Base-by-base conservation (phyloP, 2,888 invertebrate species). In the Macaria liturata region DNA sequence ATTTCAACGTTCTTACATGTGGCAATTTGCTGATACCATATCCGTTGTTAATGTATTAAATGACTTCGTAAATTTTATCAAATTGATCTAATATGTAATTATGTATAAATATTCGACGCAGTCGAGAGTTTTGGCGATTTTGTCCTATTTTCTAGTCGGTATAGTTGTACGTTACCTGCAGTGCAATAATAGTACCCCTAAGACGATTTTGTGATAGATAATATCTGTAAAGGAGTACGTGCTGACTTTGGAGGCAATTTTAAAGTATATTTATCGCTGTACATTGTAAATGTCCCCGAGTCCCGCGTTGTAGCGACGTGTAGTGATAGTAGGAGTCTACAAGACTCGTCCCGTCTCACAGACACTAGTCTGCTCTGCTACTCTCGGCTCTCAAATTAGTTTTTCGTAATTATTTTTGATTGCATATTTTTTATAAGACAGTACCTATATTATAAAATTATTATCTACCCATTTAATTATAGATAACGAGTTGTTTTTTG, bases 161-260 rank as follows among this genome's bases (percentile, higher is more conserved):
- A 8, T 40, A 49, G 46, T 32, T 9, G 39, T 49, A 49, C 49
- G 50, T 59, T 50, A 54, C 48, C 54, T 59, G 40, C 54, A 49
- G 44, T 54, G 62, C 60, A 64, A 64, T 62, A 62, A 49, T 55
- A 64, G 58, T 52, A 49, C 9, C 52, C 44, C 3, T 51, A 57
- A 52, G 49, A 48, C 51, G 57, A 60, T 57, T 60, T 64, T 66
- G 62, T 66, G 66, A 66, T 64, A 62, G 59, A 20, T 39, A 44
- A 44, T 47, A 49, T 49, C 37, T 9, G 39, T 52, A 52, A 54
- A 20, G 20, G 39, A 30, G 50, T 47, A 30, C 45, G 52, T 42
- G 51, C 54, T 54, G 55, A 61, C 48, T 37, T 48, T 59, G 43
- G 42, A 62, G 42, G 57, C 54, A 49, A 59, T 64, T n/a, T 62